Evolutionary conservation across 1,140 invertebrate species (phyloP), one percentile per base, ranked within the genome.

Genomic region (Cherax quadricarinatus): DNA sequence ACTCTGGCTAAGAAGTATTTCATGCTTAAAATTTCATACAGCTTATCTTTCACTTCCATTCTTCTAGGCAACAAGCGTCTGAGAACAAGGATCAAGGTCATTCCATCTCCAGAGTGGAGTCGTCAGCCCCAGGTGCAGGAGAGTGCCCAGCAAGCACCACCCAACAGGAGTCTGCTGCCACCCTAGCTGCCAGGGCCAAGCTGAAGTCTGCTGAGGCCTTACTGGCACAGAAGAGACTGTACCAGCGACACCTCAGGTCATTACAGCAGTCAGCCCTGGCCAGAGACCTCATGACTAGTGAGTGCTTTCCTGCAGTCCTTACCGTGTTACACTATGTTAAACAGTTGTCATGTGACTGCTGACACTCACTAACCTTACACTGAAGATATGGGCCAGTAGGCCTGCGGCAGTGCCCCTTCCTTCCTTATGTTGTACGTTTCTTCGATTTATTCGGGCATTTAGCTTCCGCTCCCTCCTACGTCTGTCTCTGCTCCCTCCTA

Each of bases 251-350:
- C 78, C 89, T 91, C 4, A 80, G 89, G 51, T 86, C 89, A 16
- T 75, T 91, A 16, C 89, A 91, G 70, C 89, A 91, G 60, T 86
- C 89, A 48, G 89, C 89, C 12, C 60, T 91, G 9, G 89, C 89
- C 24, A 86, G 89, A 41, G 89, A 91, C n/a, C 84, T 91, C n/a
- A 91, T 91, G 89, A 91, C 83, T 5, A 91, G 89, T 91, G 60
- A 86, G 89, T 91, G 18, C 9, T 2, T 86, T 7, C 30, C 30
- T 41, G 4, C n/a, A 14, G 24, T 41, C 30, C 30, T 41, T 41
- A 41, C 30, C 30, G 30, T 41, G 30, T 41, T 41, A 24, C 79
- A 24, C 41, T 41, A 41, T 41, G 30, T 41, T 41, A 41, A 41
- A 41, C 30, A 1, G 30, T 41, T 41, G 30, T 2, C 30, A 41